A percentile compares a stretch with the other conserved stretches of the same genome.
phyloP scores from a whole-genome alignment of 2,113 vertebrate genomes.

The Bungarus multicinctus region DNA sequence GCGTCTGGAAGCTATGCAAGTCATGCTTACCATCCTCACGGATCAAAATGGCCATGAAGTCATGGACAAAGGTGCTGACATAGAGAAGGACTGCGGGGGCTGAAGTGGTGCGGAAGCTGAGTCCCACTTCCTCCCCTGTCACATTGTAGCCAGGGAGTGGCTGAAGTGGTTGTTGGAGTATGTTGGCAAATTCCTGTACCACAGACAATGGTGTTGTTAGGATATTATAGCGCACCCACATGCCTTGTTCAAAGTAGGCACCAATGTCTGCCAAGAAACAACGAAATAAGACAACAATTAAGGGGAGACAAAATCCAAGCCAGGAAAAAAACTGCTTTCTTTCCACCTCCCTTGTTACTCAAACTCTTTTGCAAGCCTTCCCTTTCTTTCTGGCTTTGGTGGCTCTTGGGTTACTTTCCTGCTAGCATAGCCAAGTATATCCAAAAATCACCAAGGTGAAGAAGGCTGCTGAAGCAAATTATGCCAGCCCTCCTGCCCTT shows the following conservation, averaged over 20 bases:
- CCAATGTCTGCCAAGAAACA: constrained; percentile 79
- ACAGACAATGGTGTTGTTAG: constrained; percentile 81
- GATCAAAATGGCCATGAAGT: constrained; percentile 92
- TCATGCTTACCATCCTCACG: constrained; percentile 82
- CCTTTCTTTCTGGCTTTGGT: background rate
- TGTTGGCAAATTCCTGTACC: constrained; percentile 85
- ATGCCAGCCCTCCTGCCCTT: rapidly evolving
- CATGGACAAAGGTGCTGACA: constrained; percentile 90
- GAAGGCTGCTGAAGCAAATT: rapidly evolving
- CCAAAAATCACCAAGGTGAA: background rate
- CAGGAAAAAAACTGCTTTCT: background rate
- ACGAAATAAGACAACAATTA: rapidly evolving
- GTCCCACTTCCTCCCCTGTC: constrained; percentile 92
- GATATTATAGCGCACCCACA: constrained; percentile 90
- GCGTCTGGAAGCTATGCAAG: background rate
- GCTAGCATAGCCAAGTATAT: background rate
- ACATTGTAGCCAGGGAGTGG: constrained; percentile 85
- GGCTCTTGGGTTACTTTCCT: background rate
- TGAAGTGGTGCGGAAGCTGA: constrained; percentile 91
- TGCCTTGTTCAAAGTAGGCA: constrained; percentile 87
- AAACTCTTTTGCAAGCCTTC: background rate
- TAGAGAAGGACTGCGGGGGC: constrained; percentile 89
- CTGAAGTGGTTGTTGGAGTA: constrained; percentile 83
- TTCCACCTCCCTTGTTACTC: background rate
- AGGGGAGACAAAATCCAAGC: background rate